phyloP scores from a whole-genome alignment of 2,797 vertebrate genomes.

The Rhadinocentrus ornatus region DNA sequence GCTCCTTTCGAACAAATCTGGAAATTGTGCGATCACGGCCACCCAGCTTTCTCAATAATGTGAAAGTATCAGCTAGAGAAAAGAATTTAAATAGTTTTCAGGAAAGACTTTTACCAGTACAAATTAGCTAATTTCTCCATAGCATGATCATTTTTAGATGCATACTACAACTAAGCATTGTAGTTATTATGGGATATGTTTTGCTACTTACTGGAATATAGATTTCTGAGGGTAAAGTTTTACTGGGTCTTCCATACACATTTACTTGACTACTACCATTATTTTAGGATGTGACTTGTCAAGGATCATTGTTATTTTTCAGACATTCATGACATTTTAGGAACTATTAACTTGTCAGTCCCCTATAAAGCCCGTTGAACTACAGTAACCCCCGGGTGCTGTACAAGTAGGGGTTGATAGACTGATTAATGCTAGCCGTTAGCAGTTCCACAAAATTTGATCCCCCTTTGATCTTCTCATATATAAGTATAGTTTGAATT shows the following conservation, averaged over 20 bases:
- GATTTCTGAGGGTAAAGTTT: background rate
- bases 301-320: background rate
- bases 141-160: background rate
- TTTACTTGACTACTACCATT: background rate
- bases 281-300: constrained; percentile 7
- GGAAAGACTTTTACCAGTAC: background rate
- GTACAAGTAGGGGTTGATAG: constrained; percentile 1
- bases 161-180: background rate
- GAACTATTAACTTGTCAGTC: constrained; percentile 17
- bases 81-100: background rate
- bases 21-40: constrained; percentile 67
- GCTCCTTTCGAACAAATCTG: constrained; percentile 61
- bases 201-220: background rate
- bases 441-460: constrained; percentile 3
- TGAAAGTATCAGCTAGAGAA: constrained; percentile 15
- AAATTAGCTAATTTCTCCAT: background rate
- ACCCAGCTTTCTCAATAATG: constrained; percentile 67
- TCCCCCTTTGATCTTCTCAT: background rate
- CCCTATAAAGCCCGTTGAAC: background rate
- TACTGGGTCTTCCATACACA: background rate
- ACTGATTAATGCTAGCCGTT: constrained; percentile 6
- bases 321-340: background rate
- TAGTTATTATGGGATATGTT: background rate
- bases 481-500: constrained; percentile 3
- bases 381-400: background rate